A percentile compares a stretch with the other conserved stretches of the same genome.
These are phyloP conservation scores for Himalopsyche phryganea DNA, from an alignment of 1,140 invertebrate species.

Conservation along the genomic window DNA sequence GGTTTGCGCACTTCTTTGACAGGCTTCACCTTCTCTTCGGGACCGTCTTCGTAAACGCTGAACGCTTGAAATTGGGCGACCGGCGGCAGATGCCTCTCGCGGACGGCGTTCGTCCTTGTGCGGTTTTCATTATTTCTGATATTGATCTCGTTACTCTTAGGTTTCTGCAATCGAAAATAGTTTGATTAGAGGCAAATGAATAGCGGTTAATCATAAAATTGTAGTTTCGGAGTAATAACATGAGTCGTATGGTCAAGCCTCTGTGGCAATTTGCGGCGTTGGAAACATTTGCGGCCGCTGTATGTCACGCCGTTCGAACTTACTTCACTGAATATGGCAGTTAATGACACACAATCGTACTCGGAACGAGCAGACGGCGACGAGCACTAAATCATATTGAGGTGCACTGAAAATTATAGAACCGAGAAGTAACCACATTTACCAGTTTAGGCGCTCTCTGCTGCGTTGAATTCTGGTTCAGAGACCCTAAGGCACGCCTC, in stretches of 20 bases:
- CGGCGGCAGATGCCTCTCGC: conserved; percentile 41
- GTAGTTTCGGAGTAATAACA: neutral
- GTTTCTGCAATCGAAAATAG: conserved; percentile 16
- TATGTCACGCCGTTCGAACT: no score
- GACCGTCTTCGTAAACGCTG: conserved; percentile 68
- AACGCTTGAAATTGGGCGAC: conserved; percentile 67
- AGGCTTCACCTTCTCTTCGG: conserved; percentile 47
- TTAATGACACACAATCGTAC: no score
- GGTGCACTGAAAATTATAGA: no score
- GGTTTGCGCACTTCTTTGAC: neutral
- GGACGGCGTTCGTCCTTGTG: conserved; percentile 2
- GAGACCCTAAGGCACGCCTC: neutral
- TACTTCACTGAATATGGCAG: no score
- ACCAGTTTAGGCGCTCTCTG: neutral
- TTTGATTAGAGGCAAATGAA: no score
- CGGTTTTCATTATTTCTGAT: conserved; percentile 26
- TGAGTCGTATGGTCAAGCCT: neutral
- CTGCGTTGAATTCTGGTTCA: neutral
- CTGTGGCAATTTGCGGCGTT: neutral
- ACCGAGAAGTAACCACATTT: no score
- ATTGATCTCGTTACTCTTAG: conserved; percentile 7
- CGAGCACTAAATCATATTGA: no score
- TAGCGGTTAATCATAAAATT: neutral
- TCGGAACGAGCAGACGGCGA: no score
- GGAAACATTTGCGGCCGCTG: no score